A percentile compares a stretch with the other conserved stretches of the same genome.
phyloP scores from a whole-genome alignment of 2,888 invertebrate genomes.

The Byasa hedistus region DNA sequence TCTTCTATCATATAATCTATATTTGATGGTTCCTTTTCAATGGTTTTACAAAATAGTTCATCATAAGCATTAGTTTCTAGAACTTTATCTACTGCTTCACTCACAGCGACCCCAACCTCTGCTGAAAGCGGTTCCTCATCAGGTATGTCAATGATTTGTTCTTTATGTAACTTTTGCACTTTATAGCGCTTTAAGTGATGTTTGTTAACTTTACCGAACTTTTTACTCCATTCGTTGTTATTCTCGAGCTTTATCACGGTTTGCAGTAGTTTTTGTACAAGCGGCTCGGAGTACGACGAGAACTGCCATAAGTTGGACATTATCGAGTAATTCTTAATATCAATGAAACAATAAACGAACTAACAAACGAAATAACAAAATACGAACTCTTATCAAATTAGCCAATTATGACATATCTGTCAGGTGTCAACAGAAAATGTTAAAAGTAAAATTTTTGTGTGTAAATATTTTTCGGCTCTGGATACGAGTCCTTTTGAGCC shows the following conservation, averaged over 20 bases:
- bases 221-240: constrained; percentile 35
- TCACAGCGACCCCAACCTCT: not conserved
- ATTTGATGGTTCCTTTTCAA: constrained; percentile 44
- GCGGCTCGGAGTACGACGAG: constrained; percentile 33
- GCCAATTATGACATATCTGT: too few species aligned
- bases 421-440: too few species aligned
- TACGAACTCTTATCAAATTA: too few species aligned
- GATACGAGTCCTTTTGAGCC: too few species aligned
- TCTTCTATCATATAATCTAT: constrained; percentile 43
- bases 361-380: too few species aligned
- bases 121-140: not conserved
- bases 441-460: too few species aligned
- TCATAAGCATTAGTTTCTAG: not conserved
- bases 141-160: not conserved
- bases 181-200: not conserved
- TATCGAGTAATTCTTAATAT: too few species aligned
- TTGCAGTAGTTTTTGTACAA: constrained; percentile 31
- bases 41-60: constrained; percentile 24
- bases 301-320: constrained; percentile 35
- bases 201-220: constrained; percentile 31
- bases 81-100: constrained; percentile 5
- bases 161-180: constrained; percentile 1
- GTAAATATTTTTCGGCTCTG: too few species aligned
- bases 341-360: too few species aligned
- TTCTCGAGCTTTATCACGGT: constrained; percentile 17